Conservation (phyloP, 1,140 invertebrate species). For the Arion vulgaris region DNA sequence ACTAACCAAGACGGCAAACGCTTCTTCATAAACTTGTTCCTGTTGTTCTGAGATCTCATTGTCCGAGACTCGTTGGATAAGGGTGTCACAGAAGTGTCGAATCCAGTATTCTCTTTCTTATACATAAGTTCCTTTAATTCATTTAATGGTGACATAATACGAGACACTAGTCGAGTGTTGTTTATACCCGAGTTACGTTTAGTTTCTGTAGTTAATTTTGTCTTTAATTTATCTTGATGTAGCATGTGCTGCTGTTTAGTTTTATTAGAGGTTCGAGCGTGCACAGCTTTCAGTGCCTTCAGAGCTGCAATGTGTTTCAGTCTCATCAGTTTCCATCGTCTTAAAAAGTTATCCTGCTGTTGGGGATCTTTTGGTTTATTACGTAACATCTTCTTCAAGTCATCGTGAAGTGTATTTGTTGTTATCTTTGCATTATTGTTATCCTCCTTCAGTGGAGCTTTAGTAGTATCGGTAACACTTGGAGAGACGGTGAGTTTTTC, state of each 20-base stretch:
- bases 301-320: neutral
- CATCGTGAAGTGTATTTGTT: neutral
- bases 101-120: neutral
- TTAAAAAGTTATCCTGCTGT: neutral
- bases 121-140: neutral
- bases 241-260: neutral
- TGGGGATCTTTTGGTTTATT: neutral
- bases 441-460: too few relatives aligned
- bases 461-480: too few relatives aligned
- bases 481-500: too few relatives aligned
- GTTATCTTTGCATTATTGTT: too few relatives aligned
- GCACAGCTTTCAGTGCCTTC: neutral
- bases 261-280: neutral
- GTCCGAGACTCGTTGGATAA: too few relatives aligned
- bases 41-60: too few relatives aligned
- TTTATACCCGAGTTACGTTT: neutral
- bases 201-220: neutral
- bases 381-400: neutral
- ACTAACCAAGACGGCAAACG: constrained; percentile 1
- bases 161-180: neutral
- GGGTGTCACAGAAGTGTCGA: too few relatives aligned
- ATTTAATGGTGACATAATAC: neutral
- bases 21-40: neutral
- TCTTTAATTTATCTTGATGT: neutral
- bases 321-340: constrained; percentile 13